Evolutionary conservation across 2,888 invertebrate species (phyloP).

Genomic region (Drosophila stalkeri): DNA sequence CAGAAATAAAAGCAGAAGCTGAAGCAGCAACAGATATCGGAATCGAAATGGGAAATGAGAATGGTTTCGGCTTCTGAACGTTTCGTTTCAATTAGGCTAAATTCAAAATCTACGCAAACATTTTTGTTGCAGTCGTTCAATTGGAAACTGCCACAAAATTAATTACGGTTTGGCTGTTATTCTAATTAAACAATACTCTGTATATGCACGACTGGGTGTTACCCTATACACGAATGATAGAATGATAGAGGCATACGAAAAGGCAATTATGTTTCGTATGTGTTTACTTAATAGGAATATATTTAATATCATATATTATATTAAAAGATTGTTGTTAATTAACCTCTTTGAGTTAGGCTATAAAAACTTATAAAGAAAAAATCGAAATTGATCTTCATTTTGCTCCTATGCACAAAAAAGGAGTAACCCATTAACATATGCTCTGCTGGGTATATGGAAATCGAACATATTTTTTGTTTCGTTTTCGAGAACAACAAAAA

Average conservation of each 20-base stretch:
- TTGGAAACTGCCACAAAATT: conserved; percentile 55
- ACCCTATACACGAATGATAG: background rate
- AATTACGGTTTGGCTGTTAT: conserved; percentile 47
- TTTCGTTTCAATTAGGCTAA: conserved; percentile 67
- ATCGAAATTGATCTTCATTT: no score
- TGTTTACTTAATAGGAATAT: no score
- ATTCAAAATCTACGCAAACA: conserved; percentile 40
- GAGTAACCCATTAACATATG: background rate
- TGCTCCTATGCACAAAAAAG: no score
- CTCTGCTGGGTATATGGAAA: background rate
- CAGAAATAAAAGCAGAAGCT: background rate
- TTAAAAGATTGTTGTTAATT: no score
- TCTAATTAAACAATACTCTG: conserved; percentile 37
- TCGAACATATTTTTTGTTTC: conserved; percentile 25
- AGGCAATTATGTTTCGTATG: no score
- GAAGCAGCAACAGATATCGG: conserved; percentile 6
- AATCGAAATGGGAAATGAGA: conserved; percentile 19
- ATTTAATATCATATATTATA: no score
- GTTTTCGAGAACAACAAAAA: conserved; percentile 36
- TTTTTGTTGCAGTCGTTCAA: conserved; percentile 31
- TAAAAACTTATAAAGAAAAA: no score
- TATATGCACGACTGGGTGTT: background rate
- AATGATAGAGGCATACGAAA: background rate
- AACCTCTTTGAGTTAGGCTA: no score
- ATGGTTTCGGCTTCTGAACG: conserved; percentile 36